Evolutionary conservation across 2,888 invertebrate species (phyloP), one percentile per base, ranked within the genome.

Genomic region (Panzeria rudis): DNA sequence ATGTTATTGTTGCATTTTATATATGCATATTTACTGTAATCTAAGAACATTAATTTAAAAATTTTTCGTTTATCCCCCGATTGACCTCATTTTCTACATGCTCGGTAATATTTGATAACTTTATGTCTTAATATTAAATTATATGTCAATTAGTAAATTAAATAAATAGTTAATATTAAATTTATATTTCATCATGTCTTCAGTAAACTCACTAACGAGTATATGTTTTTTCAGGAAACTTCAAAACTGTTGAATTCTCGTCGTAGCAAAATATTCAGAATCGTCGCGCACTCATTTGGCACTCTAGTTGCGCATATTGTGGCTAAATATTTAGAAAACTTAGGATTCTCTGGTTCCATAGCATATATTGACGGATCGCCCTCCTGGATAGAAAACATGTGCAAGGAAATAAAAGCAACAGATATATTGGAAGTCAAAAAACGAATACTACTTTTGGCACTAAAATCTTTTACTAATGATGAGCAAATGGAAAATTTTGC

Each of bases 351-450:
- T 3, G 85, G 85, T 0, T 61, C 62, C 11, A 50, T 76, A 17
- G n/a, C 79, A 6, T 85, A 75, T 11, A 85, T 85, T 38, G 85
- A 85, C 17, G 85, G 85, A 7, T 85, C 85, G 0, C 78, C 75
- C 0, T 13, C 23, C 0, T 83, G 78, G 83, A 1, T 85, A 1
- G 68, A 83, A 41, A n/a, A 11, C 15, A 50, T 79, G 6, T 62
- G 72, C n/a, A 69, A 77, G 1, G 25, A 59, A 61, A 50, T 77
- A 25, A 61, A 35, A 23, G 0, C 15, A 25, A 20, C 13, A 2
- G 59, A 50, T 38, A 20, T 25, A 15, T 59, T 77, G 29, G 68
- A 77, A 61, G 35, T 68, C 25, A 35, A 72, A 32, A 79, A 72
- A 25, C 41, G 56, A n/a, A 41, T 72, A 15, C 13, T 79, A 0